Base-by-base conservation (phyloP, 2,113 vertebrate genomes). In the Cervus canadensis region DNA sequence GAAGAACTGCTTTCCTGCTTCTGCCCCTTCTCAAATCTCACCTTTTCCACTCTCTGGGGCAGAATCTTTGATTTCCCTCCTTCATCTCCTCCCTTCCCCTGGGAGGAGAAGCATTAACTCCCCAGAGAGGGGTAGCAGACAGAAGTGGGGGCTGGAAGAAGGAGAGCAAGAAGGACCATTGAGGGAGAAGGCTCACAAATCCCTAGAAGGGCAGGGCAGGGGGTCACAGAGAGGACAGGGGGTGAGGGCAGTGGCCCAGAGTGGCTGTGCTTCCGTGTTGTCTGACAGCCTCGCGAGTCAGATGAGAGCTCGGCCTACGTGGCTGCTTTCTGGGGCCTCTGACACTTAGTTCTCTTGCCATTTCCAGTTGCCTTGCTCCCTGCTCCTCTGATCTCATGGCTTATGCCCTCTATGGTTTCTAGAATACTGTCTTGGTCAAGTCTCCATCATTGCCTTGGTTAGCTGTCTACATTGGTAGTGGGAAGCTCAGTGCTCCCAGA, bases 71-170 rank as follows among this genome's bases (percentile, higher is more conserved):
- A 43, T 76, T 76, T 76, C 71, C 71, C 36, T 76, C 23, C 36
- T 76, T 43, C 6, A 6, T 76, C 11, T 43, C 36, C 36, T 26
- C 23, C 23, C 23, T 76, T 43, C 2, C 71, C 91, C 62, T 25
- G 54, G 94, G 82, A 19, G 67, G 67, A 71, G 19, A 71, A 95
- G 97, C 97, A 98, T 98, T 97, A 98, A 97, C 97, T 97, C 96
- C 98, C 98, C 97, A 97, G 94, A 97, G 93, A 97, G 89, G 98
- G 97, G 95, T 82, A 96, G 97, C 96, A 97, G 98, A 98, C 96
- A 96, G 92, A 57, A 26, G 23, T 9, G 9, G 83, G 78, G 84
- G 54, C 14, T 14, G 30, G 95, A 76, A 94, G 94, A 76, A 96
- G 71, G 89, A 81, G 89, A 94, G 88, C 91, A 94, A 91, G 81